phyloP scores from a whole-genome alignment of 2,113 vertebrate species.

The Carassius carassius region DNA sequence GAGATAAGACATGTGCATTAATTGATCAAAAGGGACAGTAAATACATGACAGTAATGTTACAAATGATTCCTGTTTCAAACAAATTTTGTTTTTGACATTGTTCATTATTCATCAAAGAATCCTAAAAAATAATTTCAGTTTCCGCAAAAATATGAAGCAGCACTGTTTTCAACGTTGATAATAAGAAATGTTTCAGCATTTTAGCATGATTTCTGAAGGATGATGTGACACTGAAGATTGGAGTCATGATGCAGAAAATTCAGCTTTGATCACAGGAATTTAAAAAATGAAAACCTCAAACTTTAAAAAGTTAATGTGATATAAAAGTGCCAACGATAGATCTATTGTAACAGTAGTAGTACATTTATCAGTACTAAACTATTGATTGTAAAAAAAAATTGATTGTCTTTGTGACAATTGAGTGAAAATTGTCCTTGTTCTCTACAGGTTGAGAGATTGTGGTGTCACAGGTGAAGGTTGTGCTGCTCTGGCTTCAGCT shows the following conservation, averaged over 20 bases:
- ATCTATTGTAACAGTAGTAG: too few species aligned
- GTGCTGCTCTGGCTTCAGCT: neutral
- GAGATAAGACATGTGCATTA: neutral
- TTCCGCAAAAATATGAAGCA: neutral
- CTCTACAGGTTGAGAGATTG: neutral
- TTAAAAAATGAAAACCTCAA: too few species aligned
- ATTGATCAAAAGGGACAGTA: neutral
- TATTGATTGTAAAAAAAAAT: too few species aligned
- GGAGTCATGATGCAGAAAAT: too few species aligned
- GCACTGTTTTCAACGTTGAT: too few species aligned
- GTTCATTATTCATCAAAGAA: neutral
- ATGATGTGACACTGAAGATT: neutral
- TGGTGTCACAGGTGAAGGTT: fast-evolving
- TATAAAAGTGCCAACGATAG: too few species aligned
- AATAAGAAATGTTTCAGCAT: neutral
- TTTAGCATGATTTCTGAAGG: neutral
- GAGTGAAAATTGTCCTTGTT: neutral
- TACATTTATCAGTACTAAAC: too few species aligned
- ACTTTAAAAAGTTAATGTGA: too few species aligned
- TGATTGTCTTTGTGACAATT: too few species aligned
- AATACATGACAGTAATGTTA: neutral
- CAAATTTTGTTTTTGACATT: too few species aligned
- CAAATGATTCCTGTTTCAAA: neutral
- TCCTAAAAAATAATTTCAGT: neutral
- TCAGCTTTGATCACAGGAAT: neutral